phyloP scores from a whole-genome alignment of 2,113 vertebrate species.

The Zosterops hypoxanthus region DNA sequence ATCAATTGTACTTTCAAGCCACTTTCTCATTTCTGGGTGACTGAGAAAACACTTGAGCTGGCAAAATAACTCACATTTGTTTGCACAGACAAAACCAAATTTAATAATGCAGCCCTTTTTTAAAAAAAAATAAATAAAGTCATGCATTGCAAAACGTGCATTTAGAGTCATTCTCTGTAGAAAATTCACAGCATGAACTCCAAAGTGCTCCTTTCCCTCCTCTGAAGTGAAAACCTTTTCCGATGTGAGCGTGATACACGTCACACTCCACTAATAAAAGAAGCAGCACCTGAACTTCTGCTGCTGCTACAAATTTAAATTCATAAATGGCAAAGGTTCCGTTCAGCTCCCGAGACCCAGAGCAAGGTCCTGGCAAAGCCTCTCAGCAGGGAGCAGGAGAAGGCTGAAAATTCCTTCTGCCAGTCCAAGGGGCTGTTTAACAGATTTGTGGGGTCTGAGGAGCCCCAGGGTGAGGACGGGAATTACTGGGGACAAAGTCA shows the following conservation, averaged over 20 bases:
- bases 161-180: not conserved
- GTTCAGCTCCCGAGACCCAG: not conserved
- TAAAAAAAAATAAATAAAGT: not conserved
- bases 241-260: rapidly evolving
- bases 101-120: not conserved
- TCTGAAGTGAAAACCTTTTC: not conserved
- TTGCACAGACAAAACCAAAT: conserved; percentile 19
- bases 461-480: not conserved
- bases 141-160: not conserved
- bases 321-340: not conserved
- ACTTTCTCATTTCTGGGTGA: conserved; percentile 28
- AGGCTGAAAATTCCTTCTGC: not conserved
- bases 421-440: not conserved
- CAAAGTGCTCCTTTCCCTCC: not conserved
- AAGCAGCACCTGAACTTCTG: not conserved
- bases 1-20: conserved; percentile 7
- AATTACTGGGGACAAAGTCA: not conserved
- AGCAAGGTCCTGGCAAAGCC: not conserved
- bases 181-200: conserved; percentile 2
- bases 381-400: too few species aligned
- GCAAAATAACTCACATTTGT: conserved; percentile 43
- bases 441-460: not conserved
- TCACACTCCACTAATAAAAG: not conserved
- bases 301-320: not conserved
- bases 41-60: conserved; percentile 38